These are phyloP conservation scores for Diceros bicornis DNA, from an alignment of 2,797 vertebrate genomes.

Conservation along the genomic window DNA sequence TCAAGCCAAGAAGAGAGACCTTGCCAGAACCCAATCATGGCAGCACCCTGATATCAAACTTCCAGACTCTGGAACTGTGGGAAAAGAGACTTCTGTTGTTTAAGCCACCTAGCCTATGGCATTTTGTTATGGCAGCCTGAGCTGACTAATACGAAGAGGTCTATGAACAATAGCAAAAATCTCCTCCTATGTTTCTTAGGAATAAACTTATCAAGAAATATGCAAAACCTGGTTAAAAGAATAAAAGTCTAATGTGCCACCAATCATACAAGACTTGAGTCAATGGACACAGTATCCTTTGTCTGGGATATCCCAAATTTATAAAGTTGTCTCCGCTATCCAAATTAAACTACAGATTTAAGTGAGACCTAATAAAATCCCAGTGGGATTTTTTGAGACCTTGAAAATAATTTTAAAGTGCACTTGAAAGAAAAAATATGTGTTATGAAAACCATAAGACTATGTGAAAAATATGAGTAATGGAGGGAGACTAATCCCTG, in stretches of 20 bases:
- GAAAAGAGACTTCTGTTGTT: not conserved
- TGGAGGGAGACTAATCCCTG: not conserved
- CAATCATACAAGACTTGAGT: not conserved
- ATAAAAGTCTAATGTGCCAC: not conserved
- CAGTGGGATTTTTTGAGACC: not conserved
- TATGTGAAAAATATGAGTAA: not conserved
- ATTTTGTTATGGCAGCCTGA: not conserved
- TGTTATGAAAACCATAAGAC: not conserved
- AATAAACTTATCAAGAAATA: not conserved
- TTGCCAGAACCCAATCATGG: no score
- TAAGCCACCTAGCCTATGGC: not conserved
- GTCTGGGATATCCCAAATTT: not conserved
- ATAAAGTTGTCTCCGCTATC: not conserved
- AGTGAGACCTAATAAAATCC: not conserved
- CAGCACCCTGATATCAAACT: no score
- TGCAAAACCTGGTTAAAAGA: not conserved
- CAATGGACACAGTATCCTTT: not conserved
- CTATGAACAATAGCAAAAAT: not conserved
- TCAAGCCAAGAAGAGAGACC: no score
- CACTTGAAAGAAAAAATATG: not conserved
- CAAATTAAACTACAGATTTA: not conserved
- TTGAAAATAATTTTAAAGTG: not conserved
- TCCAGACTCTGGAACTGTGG: no score
- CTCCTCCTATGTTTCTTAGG: not conserved
- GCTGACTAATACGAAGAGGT: not conserved